Conservation (phyloP, 2,888 invertebrate genomes). For the Toxonevra muliebris region DNA sequence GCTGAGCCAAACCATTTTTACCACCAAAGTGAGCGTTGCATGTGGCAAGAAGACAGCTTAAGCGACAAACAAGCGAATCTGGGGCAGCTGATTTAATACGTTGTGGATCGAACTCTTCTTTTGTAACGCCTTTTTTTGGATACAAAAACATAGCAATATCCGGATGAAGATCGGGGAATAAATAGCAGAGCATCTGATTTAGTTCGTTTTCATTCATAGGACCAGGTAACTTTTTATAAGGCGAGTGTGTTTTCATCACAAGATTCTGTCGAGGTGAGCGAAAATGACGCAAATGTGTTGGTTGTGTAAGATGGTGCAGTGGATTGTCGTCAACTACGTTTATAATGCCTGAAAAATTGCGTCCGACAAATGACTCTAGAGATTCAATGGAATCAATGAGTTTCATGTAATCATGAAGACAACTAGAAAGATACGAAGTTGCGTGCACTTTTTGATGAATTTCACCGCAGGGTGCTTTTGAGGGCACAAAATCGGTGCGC, state of each 20-base stretch:
- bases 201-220: constrained; percentile 81
- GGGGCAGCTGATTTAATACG: constrained; percentile 78
- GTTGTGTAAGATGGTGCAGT: constrained; percentile 78
- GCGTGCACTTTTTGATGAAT: constrained; percentile 75
- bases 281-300: constrained; percentile 51
- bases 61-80: constrained; percentile 83
- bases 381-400: constrained; percentile 66
- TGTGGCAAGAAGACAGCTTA: constrained; percentile 79
- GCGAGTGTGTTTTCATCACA: constrained; percentile 26
- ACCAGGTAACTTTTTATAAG: constrained; percentile 71
- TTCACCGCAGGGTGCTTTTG: constrained; percentile 74
- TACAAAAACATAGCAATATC: constrained; percentile 68
- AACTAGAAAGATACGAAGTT: constrained; percentile 80
- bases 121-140: constrained; percentile 63
- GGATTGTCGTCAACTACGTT: constrained; percentile 69
- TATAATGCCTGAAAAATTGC: constrained; percentile 65
- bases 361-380: constrained; percentile 57
- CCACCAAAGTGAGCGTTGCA: constrained; percentile 80
- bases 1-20: constrained; percentile 78
- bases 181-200: constrained; percentile 79
- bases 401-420: constrained; percentile 76
- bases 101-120: constrained; percentile 68
- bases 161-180: constrained; percentile 89
- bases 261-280: constrained; percentile 67
- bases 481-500: constrained; percentile 88